Evolutionary conservation across 2,888 invertebrate genomes (phyloP), one percentile per base, ranked within the genome.

Genomic region (Xanthorhoe designata): DNA sequence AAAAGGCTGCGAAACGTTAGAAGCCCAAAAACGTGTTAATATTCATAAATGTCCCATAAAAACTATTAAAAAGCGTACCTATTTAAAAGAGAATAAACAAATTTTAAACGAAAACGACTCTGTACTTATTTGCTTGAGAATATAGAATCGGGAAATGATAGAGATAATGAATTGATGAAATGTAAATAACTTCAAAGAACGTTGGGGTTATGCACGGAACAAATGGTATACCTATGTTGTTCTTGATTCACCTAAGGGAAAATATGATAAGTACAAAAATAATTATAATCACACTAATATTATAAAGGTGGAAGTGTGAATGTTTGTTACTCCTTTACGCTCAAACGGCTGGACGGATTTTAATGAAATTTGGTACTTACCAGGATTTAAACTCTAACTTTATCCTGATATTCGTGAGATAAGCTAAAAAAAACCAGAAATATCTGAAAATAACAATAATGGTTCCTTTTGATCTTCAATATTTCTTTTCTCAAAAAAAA

Each of bases 11-110:
- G n/a, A 51, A 73, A 77, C 79, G 78, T 76, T 67, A 73, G 76
- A 72, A 72, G 70, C 61, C 64, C 49, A 68, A 76, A 82, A 83
- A 80, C 75, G 75, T 76, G 71, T 74, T 73, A 76, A 81, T 77
- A 77, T 51, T 77, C 76, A 67, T 82, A 82, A 79, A 77, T 76
- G 70, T 75, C 74, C 70, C 75, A 82, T 80, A 77, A 79, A 78
- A 76, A 70, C 58, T 50, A 71, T 70, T 71, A 68, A 77, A 78
- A 75, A 71, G 70, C 75, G 74, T 72, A 74, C 75, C 61, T 65
- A 66, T 77, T 76, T 64, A 65, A 77, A 79, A 64, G 72, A 78
- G 77, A 78, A 80, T 83, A 82, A 84, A 85, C 82, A 83, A 76
- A 79, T 76, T 76, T 77, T 73, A 59, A 53, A 70, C 59, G 19